Evolutionary conservation across 2,113 vertebrate genomes (phyloP).

Genomic region (Blennius ocellaris): DNA sequence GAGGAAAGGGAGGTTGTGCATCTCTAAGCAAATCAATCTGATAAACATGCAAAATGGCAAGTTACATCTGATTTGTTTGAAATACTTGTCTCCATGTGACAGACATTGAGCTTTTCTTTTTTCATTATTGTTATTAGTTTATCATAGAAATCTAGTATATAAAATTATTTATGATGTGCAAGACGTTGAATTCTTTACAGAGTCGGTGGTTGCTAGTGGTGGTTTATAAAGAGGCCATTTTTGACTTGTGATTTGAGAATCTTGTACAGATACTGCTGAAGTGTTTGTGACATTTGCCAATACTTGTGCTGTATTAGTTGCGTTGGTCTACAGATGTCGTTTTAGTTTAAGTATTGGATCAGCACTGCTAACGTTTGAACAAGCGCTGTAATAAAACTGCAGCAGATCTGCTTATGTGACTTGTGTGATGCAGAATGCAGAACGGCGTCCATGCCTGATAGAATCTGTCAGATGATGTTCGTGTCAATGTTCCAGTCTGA

Average conservation of each 20-base stretch:
- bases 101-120: background rate
- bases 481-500: background rate
- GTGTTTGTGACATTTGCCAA: background rate
- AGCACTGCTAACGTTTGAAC: background rate
- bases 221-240: background rate
- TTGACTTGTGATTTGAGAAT: background rate
- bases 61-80: background rate
- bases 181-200: background rate
- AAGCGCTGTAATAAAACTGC: background rate
- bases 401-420: background rate
- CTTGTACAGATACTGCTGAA: background rate
- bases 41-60: background rate
- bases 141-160: background rate
- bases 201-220: constrained; percentile 1
- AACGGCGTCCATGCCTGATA: background rate
- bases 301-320: background rate
- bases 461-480: background rate
- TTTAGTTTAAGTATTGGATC: constrained; percentile 1
- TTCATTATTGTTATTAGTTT: background rate
- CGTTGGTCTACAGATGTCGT: constrained; percentile 2
- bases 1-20: too few species aligned
- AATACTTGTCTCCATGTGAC: background rate
- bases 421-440: background rate
- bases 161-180: background rate
- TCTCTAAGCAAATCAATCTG: too few species aligned